Percentiles rank a stretch among this genome's conserved stretches.
Conservation (phyloP, 2,113 vertebrate genomes). For the Siphamia tubifer region DNA sequence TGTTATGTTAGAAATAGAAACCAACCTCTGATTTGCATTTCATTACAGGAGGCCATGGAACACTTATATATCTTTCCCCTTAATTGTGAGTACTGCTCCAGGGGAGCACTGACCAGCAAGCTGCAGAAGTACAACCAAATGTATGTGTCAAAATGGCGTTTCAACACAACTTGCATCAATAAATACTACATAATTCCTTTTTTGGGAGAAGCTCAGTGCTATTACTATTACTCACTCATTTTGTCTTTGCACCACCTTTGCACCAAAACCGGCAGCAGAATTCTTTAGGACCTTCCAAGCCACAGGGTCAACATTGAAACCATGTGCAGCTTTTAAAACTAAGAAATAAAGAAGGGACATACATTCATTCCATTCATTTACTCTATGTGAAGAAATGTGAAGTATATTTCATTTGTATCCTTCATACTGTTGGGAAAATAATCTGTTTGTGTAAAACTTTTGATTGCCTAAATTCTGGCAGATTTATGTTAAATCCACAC, state of each 20-base stretch:
- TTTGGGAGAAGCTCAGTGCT: neutral
- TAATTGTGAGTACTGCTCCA: constrained; percentile 29
- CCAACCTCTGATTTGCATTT: neutral
- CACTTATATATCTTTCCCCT: constrained; percentile 64
- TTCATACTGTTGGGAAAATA: no score
- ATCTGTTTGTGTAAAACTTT: no score
- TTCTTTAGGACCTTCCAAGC: constrained; percentile 54
- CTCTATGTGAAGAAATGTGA: neutral
- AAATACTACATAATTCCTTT: neutral
- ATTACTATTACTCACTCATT: constrained; percentile 30
- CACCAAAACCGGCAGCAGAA: constrained; percentile 63
- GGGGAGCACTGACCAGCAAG: constrained; percentile 73
- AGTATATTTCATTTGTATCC: no score
- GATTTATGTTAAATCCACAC: no score
- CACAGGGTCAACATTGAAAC: constrained; percentile 72
- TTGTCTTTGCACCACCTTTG: constrained; percentile 69
- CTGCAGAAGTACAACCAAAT: constrained; percentile 47
- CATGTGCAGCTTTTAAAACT: constrained; percentile 43
- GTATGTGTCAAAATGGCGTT: neutral
- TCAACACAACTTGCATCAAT: neutral
- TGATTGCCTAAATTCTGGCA: no score
- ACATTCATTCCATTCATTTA: neutral
- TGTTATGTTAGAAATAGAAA: neutral
- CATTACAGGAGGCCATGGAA: neutral
- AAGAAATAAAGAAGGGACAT: neutral